Evolutionary conservation across 1,140 invertebrate genomes (phyloP), one percentile per base, ranked within the genome.

Genomic region (Diorhabda sublineata): DNA sequence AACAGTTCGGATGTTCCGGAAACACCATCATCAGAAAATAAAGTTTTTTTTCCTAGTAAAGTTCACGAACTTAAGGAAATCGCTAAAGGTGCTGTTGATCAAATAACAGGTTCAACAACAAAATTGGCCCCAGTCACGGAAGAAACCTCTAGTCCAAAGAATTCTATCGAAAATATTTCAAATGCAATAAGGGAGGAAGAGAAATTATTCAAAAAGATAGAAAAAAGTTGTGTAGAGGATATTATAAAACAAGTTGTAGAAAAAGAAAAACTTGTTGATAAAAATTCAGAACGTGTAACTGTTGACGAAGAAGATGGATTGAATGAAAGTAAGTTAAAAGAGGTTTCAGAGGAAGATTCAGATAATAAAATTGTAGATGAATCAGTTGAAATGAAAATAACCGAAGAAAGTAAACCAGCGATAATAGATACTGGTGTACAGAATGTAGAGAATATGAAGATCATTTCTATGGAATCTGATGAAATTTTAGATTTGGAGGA

Each of bases 61-160:
- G 63, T 78, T 7, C 65, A 73, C 42, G 76, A 79, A 59, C 68
- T 80, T 11, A 78, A 79, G 64, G 70, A 73, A 61, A 58, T 81
- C 11, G 79, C 79, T 0, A 73, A 77, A 67, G 71, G 72, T 26
- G 76, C 63, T 4, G 74, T 80, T 1, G 78, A 81, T 59, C 68
- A 76, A 66, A 72, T 78, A 42, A 71, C 73, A 5, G 72, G 72
- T 52, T 47, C 70, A 2, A 70, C 70, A 64, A 73, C 58, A 57
- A 43, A 61, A 47, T 64, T 77, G 7, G 69, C 76, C 58, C 58
- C 74, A 3, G 75, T 78, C 2, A 45, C 58, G 4, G 76, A 78
- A 67, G 76, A 77, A 69, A 52, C 64, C 57, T 45, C 4, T 8
- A 66, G 7, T 58, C 8, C 42, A 62, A 68, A 43, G 45, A 69